A percentile compares a stretch with the other conserved stretches of the same genome.
phyloP scores from a whole-genome alignment of 2,113 vertebrate species.

The Bos javanicus region DNA sequence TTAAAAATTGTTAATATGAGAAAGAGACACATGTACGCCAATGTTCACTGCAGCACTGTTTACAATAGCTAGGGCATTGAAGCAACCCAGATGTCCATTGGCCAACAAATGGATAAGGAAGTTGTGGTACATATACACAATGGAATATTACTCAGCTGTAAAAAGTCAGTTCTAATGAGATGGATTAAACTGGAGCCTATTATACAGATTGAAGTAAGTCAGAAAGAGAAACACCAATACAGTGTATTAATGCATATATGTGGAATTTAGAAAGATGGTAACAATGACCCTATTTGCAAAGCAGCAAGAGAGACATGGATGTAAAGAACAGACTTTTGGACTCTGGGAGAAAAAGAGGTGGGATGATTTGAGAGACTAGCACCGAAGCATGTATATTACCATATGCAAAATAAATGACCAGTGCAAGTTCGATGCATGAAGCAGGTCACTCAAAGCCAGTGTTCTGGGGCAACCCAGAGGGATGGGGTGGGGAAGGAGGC shows the following conservation, averaged over 20 bases:
- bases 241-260: background rate
- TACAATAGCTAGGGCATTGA: background rate
- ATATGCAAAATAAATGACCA: background rate
- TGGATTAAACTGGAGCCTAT: background rate
- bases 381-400: background rate
- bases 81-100: background rate
- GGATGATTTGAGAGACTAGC: background rate
- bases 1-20: background rate
- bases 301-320: background rate
- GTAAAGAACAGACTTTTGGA: background rate
- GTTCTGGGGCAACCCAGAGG: background rate
- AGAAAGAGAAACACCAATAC: background rate
- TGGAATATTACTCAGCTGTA: background rate
- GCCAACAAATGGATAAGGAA: background rate
- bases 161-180: background rate
- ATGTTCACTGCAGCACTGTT: background rate
- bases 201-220: background rate
- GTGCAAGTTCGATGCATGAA: background rate
- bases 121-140: background rate
- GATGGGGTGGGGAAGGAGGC: background rate
- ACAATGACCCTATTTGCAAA: background rate
- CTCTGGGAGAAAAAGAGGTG: background rate
- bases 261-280: background rate
- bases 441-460: background rate
- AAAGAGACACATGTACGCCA: background rate